Evolutionary conservation across 2,888 invertebrate species (phyloP), one percentile per base, ranked within the genome.

Genomic region (Clepsis dumicolana): DNA sequence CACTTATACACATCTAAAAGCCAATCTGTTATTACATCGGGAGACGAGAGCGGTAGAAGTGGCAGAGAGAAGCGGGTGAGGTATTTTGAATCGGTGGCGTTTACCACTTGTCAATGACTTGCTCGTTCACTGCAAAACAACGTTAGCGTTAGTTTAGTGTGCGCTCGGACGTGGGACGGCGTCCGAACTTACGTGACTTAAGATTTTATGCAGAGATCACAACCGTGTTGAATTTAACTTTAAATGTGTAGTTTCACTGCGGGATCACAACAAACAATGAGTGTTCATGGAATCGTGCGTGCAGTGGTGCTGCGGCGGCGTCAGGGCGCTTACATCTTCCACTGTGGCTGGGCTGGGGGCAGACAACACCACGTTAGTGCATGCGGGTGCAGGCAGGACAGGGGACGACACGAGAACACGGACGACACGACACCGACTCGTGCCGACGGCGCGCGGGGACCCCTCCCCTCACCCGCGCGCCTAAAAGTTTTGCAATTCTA

Each of bases 21-120:
- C 87, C 83, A 81, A 82, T 82, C 79, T 78, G 80, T 80, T 80
- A 85, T 79, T 80, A 83, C 79, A 85, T 80, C 85, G 82, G 84
- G 84, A 87, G 87, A 84, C 89, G 89, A 87, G 87, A 87, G 90
- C 89, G 86, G 87, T 86, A 85, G 87, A 84, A 87, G 88, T 85
- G 84, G 89, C 87, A 87, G 86, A 90, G 88, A 90, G 90, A 89
- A 89, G 92, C 90, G 87, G 90, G 80, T 86, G 91, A 91, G 91
- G 91, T 89, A 90, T 90, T 90, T 89, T 85, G 89, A 83, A 81
- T 82, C 85, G 86, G 90, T 92, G 91, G 91, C 84, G 89, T 87
- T 93, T 94, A 94, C 96, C 95, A 96, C 94, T 94, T 96, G 94
- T 95, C 95, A 94, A 95, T 86, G 93, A 96, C 96, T 92, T 90